Evolutionary conservation across 1,140 invertebrate genomes (phyloP).

Genomic region (Vanessa atalanta): DNA sequence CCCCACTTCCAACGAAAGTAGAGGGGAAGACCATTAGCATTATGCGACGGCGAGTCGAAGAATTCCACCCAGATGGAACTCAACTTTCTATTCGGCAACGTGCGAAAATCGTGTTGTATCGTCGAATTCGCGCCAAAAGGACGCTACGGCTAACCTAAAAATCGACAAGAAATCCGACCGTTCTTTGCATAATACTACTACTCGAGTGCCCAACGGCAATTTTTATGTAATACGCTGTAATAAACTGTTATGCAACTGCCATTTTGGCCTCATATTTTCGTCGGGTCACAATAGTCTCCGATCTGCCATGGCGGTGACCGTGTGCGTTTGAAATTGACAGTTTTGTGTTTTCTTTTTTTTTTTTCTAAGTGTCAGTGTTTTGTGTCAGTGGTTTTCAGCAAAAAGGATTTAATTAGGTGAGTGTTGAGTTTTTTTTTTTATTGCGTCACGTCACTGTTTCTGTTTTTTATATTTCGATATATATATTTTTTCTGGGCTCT

Average conservation of each 20-base stretch:
- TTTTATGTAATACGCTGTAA: slow-evolving; percentile 76
- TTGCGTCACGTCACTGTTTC: slow-evolving; percentile 35
- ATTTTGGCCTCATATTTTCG: slow-evolving; percentile 76
- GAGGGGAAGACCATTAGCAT: slow-evolving; percentile 25
- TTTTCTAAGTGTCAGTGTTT: slow-evolving; percentile 28
- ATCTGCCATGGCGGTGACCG: slow-evolving; percentile 56
- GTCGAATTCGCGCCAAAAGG: slow-evolving; percentile 29
- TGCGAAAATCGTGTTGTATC: not conserved
- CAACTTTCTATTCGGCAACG: slow-evolving; percentile 29
- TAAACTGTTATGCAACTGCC: slow-evolving; percentile 66
- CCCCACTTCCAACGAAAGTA: slow-evolving; percentile 19
- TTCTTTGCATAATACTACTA: slow-evolving; percentile 71
- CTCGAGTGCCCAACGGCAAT: slow-evolving; percentile 60
- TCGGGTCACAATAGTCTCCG: slow-evolving; percentile 60
- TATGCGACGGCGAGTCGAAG: slow-evolving; percentile 8
- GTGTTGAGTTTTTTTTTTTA: slow-evolving; percentile 37
- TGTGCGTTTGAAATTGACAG: slow-evolving; percentile 62
- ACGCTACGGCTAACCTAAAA: slow-evolving; percentile 57
- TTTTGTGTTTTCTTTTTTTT: slow-evolving; percentile 48
- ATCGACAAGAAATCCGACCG: slow-evolving; percentile 47
- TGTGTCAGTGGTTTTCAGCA: slow-evolving; percentile 49
- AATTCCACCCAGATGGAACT: slow-evolving; percentile 25
- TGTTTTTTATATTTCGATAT: slow-evolving; percentile 47
- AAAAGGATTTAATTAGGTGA: slow-evolving; percentile 50
- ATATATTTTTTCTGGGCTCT: slow-evolving; percentile 47